phyloP scores from a whole-genome alignment of 2,113 vertebrate genomes.

The Cisticola juncidis region DNA sequence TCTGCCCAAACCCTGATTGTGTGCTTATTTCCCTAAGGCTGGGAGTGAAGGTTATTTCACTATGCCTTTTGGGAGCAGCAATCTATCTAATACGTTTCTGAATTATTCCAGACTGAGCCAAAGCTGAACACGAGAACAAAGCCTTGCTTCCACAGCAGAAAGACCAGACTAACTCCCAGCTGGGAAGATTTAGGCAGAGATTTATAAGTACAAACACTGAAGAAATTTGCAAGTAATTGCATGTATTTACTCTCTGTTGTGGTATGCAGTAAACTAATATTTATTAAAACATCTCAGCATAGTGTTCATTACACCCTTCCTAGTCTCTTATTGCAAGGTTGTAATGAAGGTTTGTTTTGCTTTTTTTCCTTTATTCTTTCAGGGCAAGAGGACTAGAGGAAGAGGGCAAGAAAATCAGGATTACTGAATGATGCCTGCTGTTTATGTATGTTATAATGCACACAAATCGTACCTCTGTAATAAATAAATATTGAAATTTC shows the following conservation, averaged over 20 bases:
- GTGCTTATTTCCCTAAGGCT: conserved; percentile 83
- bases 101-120: conserved; percentile 87
- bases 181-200: conserved; percentile 86
- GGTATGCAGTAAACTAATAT: conserved; percentile 70
- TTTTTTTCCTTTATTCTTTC: conserved; percentile 37
- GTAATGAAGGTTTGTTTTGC: conserved; percentile 15
- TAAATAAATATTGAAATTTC: not conserved
- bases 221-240: conserved; percentile 84
- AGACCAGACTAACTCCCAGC: conserved; percentile 77
- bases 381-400: conserved; percentile 16
- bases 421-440: not conserved
- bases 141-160: conserved; percentile 75
- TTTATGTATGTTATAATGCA: not conserved
- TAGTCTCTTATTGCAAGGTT: conserved; percentile 29
- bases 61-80: conserved; percentile 83
- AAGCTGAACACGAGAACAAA: conserved; percentile 88
- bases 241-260: conserved; percentile 73
- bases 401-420: conserved; percentile 8
- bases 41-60: conserved; percentile 88
- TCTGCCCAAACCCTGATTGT: conserved; percentile 83
- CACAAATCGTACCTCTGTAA: not conserved
- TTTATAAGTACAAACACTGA: conserved; percentile 83
- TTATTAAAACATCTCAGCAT: conserved; percentile 74
- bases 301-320: conserved; percentile 58
- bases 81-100: conserved; percentile 89